Percentiles rank a stretch among this genome's conserved stretches.
Conservation (phyloP, 2,797 vertebrate species). For the Pseudochromis fuscus region DNA sequence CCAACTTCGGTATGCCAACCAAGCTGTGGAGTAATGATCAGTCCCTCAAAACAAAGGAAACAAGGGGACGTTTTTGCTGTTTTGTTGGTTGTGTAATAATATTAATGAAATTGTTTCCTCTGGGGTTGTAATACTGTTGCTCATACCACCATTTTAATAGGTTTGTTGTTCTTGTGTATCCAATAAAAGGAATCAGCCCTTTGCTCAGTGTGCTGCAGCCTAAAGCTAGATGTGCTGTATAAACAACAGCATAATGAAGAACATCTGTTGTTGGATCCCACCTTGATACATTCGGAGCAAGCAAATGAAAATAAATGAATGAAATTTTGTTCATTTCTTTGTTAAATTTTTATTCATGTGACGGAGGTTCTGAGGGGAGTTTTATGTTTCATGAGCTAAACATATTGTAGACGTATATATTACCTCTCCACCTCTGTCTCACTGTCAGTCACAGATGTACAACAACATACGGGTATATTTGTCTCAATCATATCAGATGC, state of each 20-base stretch:
- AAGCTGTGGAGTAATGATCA: constrained; percentile 54
- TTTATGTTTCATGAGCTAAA: constrained; percentile 1
- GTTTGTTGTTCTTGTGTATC: constrained; percentile 70
- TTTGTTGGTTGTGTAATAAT: constrained; percentile 59
- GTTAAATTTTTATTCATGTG: constrained; percentile 2
- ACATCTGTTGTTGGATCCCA: constrained; percentile 66
- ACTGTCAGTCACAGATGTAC: background rate
- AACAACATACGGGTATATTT: background rate
- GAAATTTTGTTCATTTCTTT: constrained; percentile 9
- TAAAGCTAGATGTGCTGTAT: constrained; percentile 66
- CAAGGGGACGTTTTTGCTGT: constrained; percentile 29
- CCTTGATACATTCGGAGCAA: constrained; percentile 43
- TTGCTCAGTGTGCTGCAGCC: constrained; percentile 59
- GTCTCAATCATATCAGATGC: background rate
- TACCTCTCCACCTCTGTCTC: background rate
- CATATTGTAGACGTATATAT: constrained; percentile 6
- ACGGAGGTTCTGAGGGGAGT: background rate
- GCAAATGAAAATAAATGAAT: constrained; percentile 28
- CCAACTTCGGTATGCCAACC: constrained; percentile 43
- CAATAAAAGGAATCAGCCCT: constrained; percentile 65
- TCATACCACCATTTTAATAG: constrained; percentile 67
- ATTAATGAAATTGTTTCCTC: constrained; percentile 67
- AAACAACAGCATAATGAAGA: constrained; percentile 71
- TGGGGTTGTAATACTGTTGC: constrained; percentile 60
- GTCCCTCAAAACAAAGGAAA: constrained; percentile 38